Conservation (phyloP, 2,113 vertebrate species). For the Pimephales promelas region DNA sequence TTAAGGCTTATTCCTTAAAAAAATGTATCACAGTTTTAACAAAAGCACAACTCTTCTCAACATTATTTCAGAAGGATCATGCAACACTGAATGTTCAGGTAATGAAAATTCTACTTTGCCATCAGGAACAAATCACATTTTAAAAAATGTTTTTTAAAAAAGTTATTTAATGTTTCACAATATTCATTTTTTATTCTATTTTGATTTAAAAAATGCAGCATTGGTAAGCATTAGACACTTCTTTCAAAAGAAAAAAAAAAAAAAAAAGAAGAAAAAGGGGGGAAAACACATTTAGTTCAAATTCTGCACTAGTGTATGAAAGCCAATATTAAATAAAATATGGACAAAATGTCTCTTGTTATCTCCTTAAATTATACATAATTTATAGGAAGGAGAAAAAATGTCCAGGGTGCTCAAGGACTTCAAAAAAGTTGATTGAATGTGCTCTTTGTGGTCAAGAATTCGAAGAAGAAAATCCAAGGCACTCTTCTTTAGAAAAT, state of each 20-base stretch:
- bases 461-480: too few relatives aligned
- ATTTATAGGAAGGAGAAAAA: too few relatives aligned
- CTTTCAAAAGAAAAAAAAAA: too few relatives aligned
- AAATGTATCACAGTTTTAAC: neutral
- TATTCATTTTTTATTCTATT: too few relatives aligned
- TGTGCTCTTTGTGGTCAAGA: too few relatives aligned
- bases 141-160: neutral
- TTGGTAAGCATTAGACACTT: too few relatives aligned
- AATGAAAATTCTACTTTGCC: neutral
- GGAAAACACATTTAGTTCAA: neutral
- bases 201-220: too few relatives aligned
- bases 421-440: too few relatives aligned
- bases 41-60: too few relatives aligned
- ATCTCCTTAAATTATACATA: neutral
- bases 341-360: neutral
- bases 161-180: too few relatives aligned
- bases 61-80: neutral
- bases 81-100: neutral
- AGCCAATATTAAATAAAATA: neutral
- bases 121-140: neutral
- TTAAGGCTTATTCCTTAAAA: neutral
- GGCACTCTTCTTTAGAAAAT: too few relatives aligned
- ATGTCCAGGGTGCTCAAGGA: too few relatives aligned
- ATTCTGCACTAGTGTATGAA: neutral
- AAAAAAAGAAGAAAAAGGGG: neutral